Conservation (phyloP, 2,797 vertebrate genomes). For the Pseudocheirus occidentalis region DNA sequence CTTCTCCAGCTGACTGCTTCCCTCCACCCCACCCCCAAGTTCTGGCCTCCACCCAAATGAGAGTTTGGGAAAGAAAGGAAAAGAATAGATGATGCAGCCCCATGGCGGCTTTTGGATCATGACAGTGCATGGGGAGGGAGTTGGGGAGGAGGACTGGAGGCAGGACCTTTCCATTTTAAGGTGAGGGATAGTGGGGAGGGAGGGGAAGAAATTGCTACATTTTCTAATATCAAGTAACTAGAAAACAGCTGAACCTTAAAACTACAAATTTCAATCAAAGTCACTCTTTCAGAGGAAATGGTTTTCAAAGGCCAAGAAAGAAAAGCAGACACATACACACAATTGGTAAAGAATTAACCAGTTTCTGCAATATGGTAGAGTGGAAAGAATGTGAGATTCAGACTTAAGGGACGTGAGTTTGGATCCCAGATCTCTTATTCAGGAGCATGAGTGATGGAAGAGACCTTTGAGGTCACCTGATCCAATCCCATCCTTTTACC, state of each 20-base stretch:
- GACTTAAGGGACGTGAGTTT: neutral
- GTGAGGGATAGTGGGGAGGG: neutral
- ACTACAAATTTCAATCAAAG: conserved; percentile 75
- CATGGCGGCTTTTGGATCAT: conserved; percentile 40
- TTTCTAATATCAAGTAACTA: conserved; percentile 72
- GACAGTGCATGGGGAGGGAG: neutral
- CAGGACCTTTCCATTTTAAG: neutral
- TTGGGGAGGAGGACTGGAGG: neutral
- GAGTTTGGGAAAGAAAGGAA: conserved; percentile 56
- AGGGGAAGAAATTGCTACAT: conserved; percentile 52
- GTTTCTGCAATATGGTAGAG: conserved; percentile 49
- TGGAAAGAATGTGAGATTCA: neutral
- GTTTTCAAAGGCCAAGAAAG: conserved; percentile 52
- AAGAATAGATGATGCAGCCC: conserved; percentile 64
- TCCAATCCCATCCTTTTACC: neutral
- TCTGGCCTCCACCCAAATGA: conserved; percentile 64
- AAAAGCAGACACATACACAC: neutral
- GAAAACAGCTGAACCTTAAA: conserved; percentile 76
- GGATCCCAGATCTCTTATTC: neutral
- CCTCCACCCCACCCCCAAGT: conserved; percentile 45
- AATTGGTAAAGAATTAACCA: conserved; percentile 60
- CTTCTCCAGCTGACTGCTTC: conserved; percentile 23
- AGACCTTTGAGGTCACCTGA: neutral
- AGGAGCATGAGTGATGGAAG: neutral
- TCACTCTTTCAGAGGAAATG: conserved; percentile 58